Percentiles rank a stretch among this genome's conserved stretches.
phyloP scores from a whole-genome alignment of 1,140 invertebrate genomes.

The Tenebrio molitor region DNA sequence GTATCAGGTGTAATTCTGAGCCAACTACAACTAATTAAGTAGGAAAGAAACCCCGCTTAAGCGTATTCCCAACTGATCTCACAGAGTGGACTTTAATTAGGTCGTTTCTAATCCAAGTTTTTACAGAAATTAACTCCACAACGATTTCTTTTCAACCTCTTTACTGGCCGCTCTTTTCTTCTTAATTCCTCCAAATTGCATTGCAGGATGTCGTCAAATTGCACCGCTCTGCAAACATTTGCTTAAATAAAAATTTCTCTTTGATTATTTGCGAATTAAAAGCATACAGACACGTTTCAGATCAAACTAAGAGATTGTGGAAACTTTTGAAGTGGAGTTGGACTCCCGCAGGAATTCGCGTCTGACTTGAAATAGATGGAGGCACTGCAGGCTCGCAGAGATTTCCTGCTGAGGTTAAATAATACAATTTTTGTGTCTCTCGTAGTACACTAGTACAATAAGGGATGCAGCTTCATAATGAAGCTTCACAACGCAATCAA shows the following conservation, averaged over 20 bases:
- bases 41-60: constrained; percentile 10
- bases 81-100: constrained; percentile 30
- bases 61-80: constrained; percentile 18
- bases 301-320: constrained; percentile 27
- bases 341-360: constrained; percentile 1
- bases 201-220: no score
- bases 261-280: constrained; percentile 3
- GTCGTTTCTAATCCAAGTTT: constrained; percentile 22
- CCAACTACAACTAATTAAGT: constrained; percentile 9
- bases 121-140: constrained; percentile 17
- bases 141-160: neutral
- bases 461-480: neutral
- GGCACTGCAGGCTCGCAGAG: neutral
- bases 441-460: neutral
- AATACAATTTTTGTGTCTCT: constrained; percentile 1
- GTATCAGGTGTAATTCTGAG: constrained; percentile 3
- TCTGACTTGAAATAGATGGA: constrained; percentile 1
- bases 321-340: constrained; percentile 9
- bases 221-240: no score
- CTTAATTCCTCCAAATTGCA: no score
- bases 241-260: constrained; percentile 6
- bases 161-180: neutral
- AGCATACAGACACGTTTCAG: constrained; percentile 23
- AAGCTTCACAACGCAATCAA: neutral
- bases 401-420: constrained; percentile 8